Evolutionary conservation across 2,888 invertebrate species (phyloP).

Genomic region (Andrena minutula): DNA sequence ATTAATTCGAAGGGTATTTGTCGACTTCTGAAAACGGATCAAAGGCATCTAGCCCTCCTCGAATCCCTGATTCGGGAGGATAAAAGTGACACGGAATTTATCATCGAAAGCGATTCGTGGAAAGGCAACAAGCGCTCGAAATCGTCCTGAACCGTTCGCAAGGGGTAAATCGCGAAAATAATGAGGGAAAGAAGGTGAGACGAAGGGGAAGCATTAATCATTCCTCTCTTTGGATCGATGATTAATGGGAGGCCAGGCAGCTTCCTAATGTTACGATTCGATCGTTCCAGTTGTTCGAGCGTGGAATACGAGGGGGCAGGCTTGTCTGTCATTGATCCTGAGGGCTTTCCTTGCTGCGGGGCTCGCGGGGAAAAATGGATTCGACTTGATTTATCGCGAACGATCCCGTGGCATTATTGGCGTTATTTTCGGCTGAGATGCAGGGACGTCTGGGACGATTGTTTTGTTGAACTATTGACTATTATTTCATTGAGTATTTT

Average conservation of each 20-base stretch:
- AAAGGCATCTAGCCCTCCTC: neutral
- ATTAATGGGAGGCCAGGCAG: slow-evolving; percentile 75
- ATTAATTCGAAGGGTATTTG: neutral
- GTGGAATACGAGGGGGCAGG: slow-evolving; percentile 29
- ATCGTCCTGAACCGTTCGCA: neutral
- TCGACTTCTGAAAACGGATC: neutral
- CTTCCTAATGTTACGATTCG: slow-evolving; percentile 74
- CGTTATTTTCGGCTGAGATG: neutral
- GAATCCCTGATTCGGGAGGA: neutral
- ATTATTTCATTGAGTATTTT: neutral
- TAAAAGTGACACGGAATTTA: slow-evolving; percentile 14
- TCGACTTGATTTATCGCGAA: slow-evolving; percentile 19
- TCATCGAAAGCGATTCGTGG: slow-evolving; percentile 3
- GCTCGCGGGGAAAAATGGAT: slow-evolving; percentile 10
- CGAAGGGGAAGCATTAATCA: slow-evolving; percentile 76
- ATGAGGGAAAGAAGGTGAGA: slow-evolving; percentile 11
- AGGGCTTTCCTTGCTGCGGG: slow-evolving; percentile 41
- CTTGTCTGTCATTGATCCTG: slow-evolving; percentile 22
- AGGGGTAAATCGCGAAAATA: slow-evolving; percentile 32
- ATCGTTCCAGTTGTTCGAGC: slow-evolving; percentile 71
- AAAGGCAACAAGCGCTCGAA: slow-evolving; percentile 6
- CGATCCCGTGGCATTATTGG: slow-evolving; percentile 2
- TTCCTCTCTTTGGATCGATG: slow-evolving; percentile 74
- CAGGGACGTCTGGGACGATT: neutral
- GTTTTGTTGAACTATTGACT: neutral